These are phyloP conservation scores for Keiferia lycopersicella DNA, from an alignment of 2,888 invertebrate genomes.

Conservation along the genomic window DNA sequence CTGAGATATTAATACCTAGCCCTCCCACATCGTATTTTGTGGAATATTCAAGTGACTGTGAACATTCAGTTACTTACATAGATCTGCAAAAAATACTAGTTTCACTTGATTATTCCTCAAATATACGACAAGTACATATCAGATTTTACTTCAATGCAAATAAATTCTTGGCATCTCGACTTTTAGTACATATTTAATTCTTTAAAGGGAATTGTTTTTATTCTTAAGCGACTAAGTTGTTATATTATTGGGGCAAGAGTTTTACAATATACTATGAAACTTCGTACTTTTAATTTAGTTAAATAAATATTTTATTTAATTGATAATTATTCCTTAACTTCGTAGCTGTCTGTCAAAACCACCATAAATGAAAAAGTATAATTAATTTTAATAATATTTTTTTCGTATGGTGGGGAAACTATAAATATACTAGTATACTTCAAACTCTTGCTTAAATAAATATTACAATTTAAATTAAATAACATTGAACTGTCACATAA, in stretches of 20 bases:
- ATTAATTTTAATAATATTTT: background rate
- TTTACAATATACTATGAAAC: slow-evolving; percentile 44
- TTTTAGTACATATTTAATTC: background rate
- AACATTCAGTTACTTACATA: slow-evolving; percentile 32
- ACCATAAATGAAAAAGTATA: background rate
- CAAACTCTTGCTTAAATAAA: slow-evolving; percentile 37
- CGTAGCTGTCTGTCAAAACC: slow-evolving; percentile 15
- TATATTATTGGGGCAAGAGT: slow-evolving; percentile 45
- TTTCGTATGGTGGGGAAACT: background rate
- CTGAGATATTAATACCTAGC: background rate
- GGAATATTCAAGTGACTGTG: slow-evolving; percentile 37
- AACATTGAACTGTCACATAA: background rate
- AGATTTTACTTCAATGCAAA: slow-evolving; percentile 30
- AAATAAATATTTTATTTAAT: slow-evolving; percentile 3
- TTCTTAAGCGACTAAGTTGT: slow-evolving; percentile 7
- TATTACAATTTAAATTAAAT: slow-evolving; percentile 29
- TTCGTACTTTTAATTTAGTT: slow-evolving; percentile 32
- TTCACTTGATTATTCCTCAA: slow-evolving; percentile 41
- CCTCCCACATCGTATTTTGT: slow-evolving; percentile 38
- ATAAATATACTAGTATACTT: slow-evolving; percentile 22
- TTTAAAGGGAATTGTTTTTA: slow-evolving; percentile 8
- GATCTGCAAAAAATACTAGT: slow-evolving; percentile 32
- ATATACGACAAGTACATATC: slow-evolving; percentile 61
- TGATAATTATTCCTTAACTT: background rate
- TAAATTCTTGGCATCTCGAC: slow-evolving; percentile 11